phyloP scores from a whole-genome alignment of 2,113 vertebrate genomes.

The Lepidiolamprologus cunningtoni region DNA sequence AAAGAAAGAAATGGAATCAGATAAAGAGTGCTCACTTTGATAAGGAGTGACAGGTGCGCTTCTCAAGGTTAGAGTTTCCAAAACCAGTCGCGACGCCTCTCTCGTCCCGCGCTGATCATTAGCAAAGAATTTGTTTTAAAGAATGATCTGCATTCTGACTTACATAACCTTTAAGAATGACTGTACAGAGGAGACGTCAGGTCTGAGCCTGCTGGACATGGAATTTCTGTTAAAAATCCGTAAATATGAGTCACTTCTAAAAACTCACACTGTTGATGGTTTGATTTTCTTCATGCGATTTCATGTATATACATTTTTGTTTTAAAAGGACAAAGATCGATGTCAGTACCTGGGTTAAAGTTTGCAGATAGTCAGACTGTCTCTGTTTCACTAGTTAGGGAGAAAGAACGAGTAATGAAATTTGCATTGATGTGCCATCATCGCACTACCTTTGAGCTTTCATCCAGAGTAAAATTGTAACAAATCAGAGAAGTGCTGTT shows the following conservation, averaged over 20 bases:
- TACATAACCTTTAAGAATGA: neutral
- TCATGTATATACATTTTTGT: neutral
- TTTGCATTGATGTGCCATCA: neutral
- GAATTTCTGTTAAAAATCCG: neutral
- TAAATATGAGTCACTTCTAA: neutral
- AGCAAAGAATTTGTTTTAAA: neutral
- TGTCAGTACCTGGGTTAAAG: neutral
- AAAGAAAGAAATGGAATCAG: neutral
- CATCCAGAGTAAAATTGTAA: neutral
- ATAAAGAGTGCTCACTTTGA: neutral
- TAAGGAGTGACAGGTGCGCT: constrained; percentile 11
- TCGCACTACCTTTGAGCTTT: neutral
- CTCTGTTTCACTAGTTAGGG: neutral
- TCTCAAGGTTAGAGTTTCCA: neutral
- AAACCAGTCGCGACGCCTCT: neutral
- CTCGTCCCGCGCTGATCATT: neutral
- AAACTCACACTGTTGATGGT: neutral
- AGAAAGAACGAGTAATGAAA: neutral
- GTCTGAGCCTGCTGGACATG: neutral
- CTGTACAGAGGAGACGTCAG: neutral
- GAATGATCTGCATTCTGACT: constrained; percentile 7
- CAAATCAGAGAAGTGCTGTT: neutral
- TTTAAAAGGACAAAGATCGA: neutral
- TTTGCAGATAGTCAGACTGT: neutral
- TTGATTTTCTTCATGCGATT: neutral